Percentiles rank a stretch among this genome's conserved stretches.
phyloP scores from a whole-genome alignment of 2,113 vertebrate genomes.

The Cardinalis cardinalis region DNA sequence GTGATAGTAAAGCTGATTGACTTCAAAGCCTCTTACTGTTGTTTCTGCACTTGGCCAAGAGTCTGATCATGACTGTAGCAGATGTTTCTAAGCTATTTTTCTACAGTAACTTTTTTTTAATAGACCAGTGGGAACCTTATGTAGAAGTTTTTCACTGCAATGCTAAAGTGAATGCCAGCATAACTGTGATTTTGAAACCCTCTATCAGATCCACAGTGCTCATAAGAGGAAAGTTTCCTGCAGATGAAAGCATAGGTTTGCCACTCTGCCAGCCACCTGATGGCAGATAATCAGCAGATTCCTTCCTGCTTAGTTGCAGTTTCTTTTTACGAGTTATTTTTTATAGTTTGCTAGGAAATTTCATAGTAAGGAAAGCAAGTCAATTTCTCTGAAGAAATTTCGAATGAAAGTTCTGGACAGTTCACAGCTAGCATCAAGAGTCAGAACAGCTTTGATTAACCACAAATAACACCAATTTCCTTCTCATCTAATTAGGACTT shows the following conservation, averaged over 20 bases:
- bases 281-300: slow-evolving; percentile 29
- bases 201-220: slow-evolving; percentile 8
- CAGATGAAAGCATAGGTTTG: slow-evolving; percentile 49
- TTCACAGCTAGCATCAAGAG: not conserved
- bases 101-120: not conserved
- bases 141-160: slow-evolving; percentile 48
- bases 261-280: slow-evolving; percentile 32
- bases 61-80: slow-evolving; percentile 52
- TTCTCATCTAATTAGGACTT: not conserved
- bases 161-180: slow-evolving; percentile 36
- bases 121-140: slow-evolving; percentile 57
- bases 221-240: not conserved
- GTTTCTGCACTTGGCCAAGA: slow-evolving; percentile 47
- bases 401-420: not conserved
- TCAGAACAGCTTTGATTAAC: not conserved
- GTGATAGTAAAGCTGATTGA: slow-evolving; percentile 59
- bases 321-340: not conserved
- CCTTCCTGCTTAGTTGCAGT: slow-evolving; percentile 10
- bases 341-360: slow-evolving; percentile 11
- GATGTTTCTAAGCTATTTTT: slow-evolving; percentile 52
- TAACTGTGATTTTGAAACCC: slow-evolving; percentile 39
- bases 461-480: not conserved
- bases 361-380: not conserved
- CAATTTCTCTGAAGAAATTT: not conserved
- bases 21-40: slow-evolving; percentile 67